Evolutionary conservation across 2,888 invertebrate species (phyloP).

Genomic region (Eretmocerus hayati): DNA sequence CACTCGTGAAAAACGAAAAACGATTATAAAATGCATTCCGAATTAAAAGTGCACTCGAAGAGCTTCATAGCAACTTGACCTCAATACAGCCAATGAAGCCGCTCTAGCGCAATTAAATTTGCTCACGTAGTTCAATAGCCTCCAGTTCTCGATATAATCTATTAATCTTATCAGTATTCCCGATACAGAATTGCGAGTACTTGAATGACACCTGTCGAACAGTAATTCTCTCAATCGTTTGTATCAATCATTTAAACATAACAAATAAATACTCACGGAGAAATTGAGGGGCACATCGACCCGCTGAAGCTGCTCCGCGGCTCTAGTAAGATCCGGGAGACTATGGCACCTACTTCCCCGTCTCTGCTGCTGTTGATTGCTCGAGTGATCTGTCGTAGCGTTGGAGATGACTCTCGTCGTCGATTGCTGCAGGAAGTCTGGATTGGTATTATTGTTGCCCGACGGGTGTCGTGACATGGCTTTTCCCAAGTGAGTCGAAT

Average conservation of each 20-base stretch:
- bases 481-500: conserved; percentile 52
- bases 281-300: conserved; percentile 52
- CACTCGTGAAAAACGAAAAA: too few relatives aligned
- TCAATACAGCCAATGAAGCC: too few relatives aligned
- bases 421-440: conserved; percentile 35
- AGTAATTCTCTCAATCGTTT: too few relatives aligned
- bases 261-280: conserved; percentile 52
- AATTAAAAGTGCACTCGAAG: too few relatives aligned
- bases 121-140: too few relatives aligned
- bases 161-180: too few relatives aligned
- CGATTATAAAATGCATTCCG: too few relatives aligned
- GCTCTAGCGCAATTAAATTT: too few relatives aligned
- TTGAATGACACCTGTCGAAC: background rate
- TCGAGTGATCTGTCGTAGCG: background rate
- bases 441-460: conserved; percentile 62
- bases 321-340: conserved; percentile 61
- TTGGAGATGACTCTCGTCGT: background rate
- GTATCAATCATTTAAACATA: too few relatives aligned
- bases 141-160: too few relatives aligned
- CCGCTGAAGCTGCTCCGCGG: conserved; percentile 35
- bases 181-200: too few relatives aligned
- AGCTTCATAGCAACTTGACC: too few relatives aligned
- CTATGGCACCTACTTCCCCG: conserved; percentile 74
- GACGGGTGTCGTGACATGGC: conserved; percentile 62
- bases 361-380: conserved; percentile 2